Evolutionary conservation across 2,113 vertebrate genomes (phyloP).

Genomic region (Callopanchax toddi): DNA sequence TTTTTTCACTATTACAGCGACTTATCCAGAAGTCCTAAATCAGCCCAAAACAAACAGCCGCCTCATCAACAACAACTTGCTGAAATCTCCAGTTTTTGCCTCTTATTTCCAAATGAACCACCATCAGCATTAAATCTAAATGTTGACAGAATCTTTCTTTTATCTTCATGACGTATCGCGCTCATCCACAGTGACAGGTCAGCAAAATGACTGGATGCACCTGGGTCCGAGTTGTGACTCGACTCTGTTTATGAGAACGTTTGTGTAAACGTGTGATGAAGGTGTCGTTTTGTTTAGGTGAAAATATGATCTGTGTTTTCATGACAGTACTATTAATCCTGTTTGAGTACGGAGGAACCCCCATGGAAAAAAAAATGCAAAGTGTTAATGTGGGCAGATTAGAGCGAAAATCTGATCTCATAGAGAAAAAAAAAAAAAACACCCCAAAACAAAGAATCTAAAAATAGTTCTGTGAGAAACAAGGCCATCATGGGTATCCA

Average conservation of each 20-base stretch:
- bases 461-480: slow-evolving; percentile 61
- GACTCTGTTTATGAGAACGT: slow-evolving; percentile 23
- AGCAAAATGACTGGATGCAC: slow-evolving; percentile 58
- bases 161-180: slow-evolving; percentile 51
- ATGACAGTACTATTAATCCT: too few relatives aligned
- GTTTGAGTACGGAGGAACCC: slow-evolving; percentile 49
- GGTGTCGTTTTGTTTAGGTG: slow-evolving; percentile 41
- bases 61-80: slow-evolving; percentile 12
- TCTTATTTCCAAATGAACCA: slow-evolving; percentile 21
- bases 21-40: slow-evolving; percentile 5
- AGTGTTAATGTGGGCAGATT: slow-evolving; percentile 46
- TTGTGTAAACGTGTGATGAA: slow-evolving; percentile 10
- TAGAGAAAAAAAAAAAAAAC: not conserved
- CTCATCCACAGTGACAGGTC: slow-evolving; percentile 42
- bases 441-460: not conserved
- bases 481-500: slow-evolving; percentile 25
- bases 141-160: slow-evolving; percentile 21
- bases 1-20: slow-evolving; percentile 43
- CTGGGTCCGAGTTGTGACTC: slow-evolving; percentile 27
- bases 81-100: slow-evolving; percentile 40
- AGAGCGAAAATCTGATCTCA: slow-evolving; percentile 56
- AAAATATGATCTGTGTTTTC: slow-evolving; percentile 18
- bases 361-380: slow-evolving; percentile 74
- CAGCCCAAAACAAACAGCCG: slow-evolving; percentile 41
- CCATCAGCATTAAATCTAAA: too few relatives aligned